Base-by-base conservation (phyloP, 1,140 invertebrate genomes). In the Rhynchophorus ferrugineus region DNA sequence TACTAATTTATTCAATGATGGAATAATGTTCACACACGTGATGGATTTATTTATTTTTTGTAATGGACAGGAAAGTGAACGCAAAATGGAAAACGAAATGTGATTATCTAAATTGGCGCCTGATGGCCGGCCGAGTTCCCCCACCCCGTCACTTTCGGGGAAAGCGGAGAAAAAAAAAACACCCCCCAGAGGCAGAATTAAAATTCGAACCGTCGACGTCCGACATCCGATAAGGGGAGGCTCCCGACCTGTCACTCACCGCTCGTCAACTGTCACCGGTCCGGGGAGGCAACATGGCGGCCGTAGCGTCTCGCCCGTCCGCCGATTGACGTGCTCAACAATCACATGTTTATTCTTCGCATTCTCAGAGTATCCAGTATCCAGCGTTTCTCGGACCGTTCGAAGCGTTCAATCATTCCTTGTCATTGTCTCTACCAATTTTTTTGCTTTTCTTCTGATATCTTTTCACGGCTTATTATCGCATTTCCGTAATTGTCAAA, bases 291-390 rank as follows among this genome's bases (percentile, higher is more conserved):
- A 66, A 64, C 58, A 66, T 66, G 64, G 64, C 64, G 61, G 58
- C 53, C 56, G 24, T 11, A 44, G 42, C 24, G 52, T 62, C 64
- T 64, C 59, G 59, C 61, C 49, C 58, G 62, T 55, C 45, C 58
- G 62, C 54, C 61, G 64, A 66, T 63, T 64, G 64, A 66, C 64
- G 58, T 54, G 54, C 59, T 62, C 60, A 62, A 60, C 64, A 64
- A 62, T 66, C 64, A 60, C 54, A 56, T 61, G 59, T 64, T 61
- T 60, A 57, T 64, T 56, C 60, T 11, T 34, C 39, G 49, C 52
- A 57, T 59, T 63, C 61, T 52, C 61, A 61, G 59, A 53, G 56
- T 62, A 62, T 62, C 59, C 41, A 38, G 46, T 62, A 56, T 53
- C 61, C 48, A 29, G 44, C 16, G 54, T 17, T 41, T 38, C 29